Evolutionary conservation across 2,888 invertebrate species (phyloP).

Genomic region (Callyntrura sp.): DNA sequence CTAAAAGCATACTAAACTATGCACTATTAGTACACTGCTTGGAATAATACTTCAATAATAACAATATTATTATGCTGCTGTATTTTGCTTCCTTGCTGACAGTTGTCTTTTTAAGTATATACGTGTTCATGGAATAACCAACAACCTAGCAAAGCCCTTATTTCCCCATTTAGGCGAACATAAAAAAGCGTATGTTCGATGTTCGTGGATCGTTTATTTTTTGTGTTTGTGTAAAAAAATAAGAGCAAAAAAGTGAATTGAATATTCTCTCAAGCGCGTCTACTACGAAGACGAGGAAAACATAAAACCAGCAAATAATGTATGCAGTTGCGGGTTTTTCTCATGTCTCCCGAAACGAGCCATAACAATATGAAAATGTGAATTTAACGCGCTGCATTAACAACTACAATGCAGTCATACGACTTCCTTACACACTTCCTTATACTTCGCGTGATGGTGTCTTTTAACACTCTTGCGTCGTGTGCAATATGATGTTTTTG

Average conservation of each 20-base stretch:
- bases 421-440: slow-evolving; percentile 64
- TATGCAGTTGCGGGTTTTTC: slow-evolving; percentile 3
- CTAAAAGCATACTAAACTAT: not conserved
- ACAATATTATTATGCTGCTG: slow-evolving; percentile 39
- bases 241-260: slow-evolving; percentile 31
- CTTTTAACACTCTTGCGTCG: slow-evolving; percentile 47
- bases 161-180: not conserved
- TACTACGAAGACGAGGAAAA: not conserved
- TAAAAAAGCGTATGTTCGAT: slow-evolving; percentile 10
- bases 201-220: slow-evolving; percentile 2
- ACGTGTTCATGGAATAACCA: not conserved
- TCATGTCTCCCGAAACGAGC: not conserved
- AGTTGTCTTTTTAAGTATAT: slow-evolving; percentile 45
- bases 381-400: slow-evolving; percentile 53
- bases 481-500: not conserved
- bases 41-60: slow-evolving; percentile 40
- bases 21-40: too few species aligned
- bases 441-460: slow-evolving; percentile 1
- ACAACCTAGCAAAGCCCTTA: not conserved
- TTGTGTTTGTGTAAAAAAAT: slow-evolving; percentile 33
- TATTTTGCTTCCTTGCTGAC: slow-evolving; percentile 18
- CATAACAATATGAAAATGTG: slow-evolving; percentile 63
- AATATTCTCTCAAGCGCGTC: slow-evolving; percentile 7
- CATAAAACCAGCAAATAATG: slow-evolving; percentile 20
- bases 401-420: slow-evolving; percentile 26